Evolutionary conservation across 2,888 invertebrate genomes (phyloP), one percentile per base, ranked within the genome.

Genomic region (Sesia bembeciformis): DNA sequence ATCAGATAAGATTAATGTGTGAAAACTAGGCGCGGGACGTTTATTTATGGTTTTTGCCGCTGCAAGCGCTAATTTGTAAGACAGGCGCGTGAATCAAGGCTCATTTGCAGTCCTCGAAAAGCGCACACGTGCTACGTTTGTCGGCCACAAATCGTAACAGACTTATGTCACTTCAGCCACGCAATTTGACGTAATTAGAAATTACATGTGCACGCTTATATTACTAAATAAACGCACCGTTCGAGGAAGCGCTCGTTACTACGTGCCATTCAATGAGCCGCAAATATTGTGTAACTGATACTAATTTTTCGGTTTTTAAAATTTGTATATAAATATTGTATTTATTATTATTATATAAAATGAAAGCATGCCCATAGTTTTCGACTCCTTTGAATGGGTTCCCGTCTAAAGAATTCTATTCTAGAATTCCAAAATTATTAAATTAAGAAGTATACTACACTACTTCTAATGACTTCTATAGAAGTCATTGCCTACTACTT

Each of bases 151-250:
- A 80, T 69, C 79, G 79, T 80, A 84, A 81, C 72, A 72, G 63
- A 65, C 78, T 87, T 87, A 87, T 87, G 81, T 87, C 86, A 88
- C 76, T 82, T 79, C 58, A 70, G 59, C 80, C 85, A 87, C 85
- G 86, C 81, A 80, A 79, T 78, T 83, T 79, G 76, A 82, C 76
- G 87, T 86, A 85, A 87, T 85, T 80, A 76, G 66, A 72, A 78
- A 81, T 85, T 83, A 84, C 81, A 80, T 80, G 78, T 72, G 62
- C 49, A 72, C 62, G 62, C 67, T 67, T 67, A 58, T 59, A 62
- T 62, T 64, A 60, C 63, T 64, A 58, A 76, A 74, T 71, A 77
- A 72, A 66, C 70, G 54, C 60, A 60, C 58, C 67, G 59, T 65
- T 73, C 70, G 64, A 70, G 73, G 71, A 78, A 72, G 70, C 70